A percentile compares a stretch with the other conserved stretches of the same genome.
Conservation (phyloP, 2,797 vertebrate species). For the Enoplosus armatus region DNA sequence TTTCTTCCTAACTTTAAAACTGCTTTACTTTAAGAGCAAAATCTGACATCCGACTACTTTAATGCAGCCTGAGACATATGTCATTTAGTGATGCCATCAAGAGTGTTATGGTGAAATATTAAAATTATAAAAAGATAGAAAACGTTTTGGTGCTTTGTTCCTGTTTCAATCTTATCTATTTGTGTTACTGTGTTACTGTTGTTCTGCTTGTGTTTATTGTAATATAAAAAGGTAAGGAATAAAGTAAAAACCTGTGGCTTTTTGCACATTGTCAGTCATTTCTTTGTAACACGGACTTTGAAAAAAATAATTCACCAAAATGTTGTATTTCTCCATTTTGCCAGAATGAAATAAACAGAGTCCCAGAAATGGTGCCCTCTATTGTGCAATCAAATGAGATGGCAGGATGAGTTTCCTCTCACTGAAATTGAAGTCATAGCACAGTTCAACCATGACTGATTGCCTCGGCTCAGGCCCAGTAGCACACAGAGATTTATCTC, state of each 20-base stretch:
- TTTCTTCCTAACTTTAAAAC: not conserved
- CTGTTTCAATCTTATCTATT: not conserved
- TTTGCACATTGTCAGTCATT: not conserved
- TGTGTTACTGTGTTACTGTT: not conserved
- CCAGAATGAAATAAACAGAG: slow-evolving; percentile 31
- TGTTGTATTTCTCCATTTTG: slow-evolving; percentile 32
- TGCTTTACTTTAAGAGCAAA: not conserved
- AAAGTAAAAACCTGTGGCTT: not conserved
- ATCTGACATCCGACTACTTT: not conserved
- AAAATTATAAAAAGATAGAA: not conserved
- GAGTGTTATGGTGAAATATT: not conserved
- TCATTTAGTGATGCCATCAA: not conserved
- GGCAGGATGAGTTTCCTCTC: slow-evolving; percentile 64
- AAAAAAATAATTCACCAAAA: slow-evolving; percentile 20
- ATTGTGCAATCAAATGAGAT: slow-evolving; percentile 73
- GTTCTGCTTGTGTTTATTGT: not conserved
- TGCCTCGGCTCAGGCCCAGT: slow-evolving; percentile 59
- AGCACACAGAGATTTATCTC: slow-evolving; percentile 54
- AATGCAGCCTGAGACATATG: not conserved
- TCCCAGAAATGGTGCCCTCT: slow-evolving; percentile 45
- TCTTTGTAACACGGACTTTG: slow-evolving; percentile 1
- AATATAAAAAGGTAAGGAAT: not conserved
- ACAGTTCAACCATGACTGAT: slow-evolving; percentile 75
- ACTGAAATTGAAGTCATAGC: slow-evolving; percentile 70
- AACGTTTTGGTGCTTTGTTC: not conserved